Percentiles rank a stretch among this genome's conserved stretches.
Evolutionary conservation across 2,797 vertebrate species (phyloP).

Genomic region (Crenichthys baileyi): DNA sequence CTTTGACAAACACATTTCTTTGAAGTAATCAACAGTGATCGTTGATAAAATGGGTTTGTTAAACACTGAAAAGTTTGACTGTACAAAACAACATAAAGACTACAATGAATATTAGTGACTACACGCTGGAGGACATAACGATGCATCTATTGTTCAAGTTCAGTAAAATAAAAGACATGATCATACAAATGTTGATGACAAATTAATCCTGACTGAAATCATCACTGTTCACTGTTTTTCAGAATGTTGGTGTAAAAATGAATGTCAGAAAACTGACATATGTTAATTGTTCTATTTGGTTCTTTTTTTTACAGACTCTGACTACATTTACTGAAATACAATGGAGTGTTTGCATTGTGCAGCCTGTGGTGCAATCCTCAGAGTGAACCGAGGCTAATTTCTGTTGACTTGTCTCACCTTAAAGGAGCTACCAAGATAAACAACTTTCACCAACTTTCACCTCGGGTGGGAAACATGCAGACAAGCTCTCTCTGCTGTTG

Average conservation of each 20-base stretch:
- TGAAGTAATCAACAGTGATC: not conserved
- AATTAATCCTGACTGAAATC: not conserved
- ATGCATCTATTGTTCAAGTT: not conserved
- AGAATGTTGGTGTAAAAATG: not conserved
- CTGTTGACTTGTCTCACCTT: constrained; percentile 16
- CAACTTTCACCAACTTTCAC: constrained; percentile 23
- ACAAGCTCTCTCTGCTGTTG: constrained; percentile 9
- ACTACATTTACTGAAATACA: constrained; percentile 20
- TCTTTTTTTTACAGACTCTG: constrained; percentile 50
- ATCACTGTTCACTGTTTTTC: not conserved
- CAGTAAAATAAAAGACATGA: not conserved
- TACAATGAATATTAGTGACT: not conserved
- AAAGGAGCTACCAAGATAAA: constrained; percentile 37
- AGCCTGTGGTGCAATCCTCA: constrained; percentile 16
- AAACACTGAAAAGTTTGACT: not conserved
- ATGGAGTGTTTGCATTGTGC: constrained; percentile 8
- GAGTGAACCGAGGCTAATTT: constrained; percentile 28
- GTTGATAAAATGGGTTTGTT: not conserved
- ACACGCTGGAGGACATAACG: not conserved
- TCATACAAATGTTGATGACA: not conserved
- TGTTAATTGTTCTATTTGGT: constrained; percentile 1
- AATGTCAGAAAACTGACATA: no score
- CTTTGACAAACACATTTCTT: not conserved
- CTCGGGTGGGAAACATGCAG: constrained; percentile 19
- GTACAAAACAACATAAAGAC: not conserved